Percentiles rank a stretch among this genome's conserved stretches.
Evolutionary conservation across 2,113 vertebrate genomes (phyloP).

Genomic region (Pygoscelis antarcticus): DNA sequence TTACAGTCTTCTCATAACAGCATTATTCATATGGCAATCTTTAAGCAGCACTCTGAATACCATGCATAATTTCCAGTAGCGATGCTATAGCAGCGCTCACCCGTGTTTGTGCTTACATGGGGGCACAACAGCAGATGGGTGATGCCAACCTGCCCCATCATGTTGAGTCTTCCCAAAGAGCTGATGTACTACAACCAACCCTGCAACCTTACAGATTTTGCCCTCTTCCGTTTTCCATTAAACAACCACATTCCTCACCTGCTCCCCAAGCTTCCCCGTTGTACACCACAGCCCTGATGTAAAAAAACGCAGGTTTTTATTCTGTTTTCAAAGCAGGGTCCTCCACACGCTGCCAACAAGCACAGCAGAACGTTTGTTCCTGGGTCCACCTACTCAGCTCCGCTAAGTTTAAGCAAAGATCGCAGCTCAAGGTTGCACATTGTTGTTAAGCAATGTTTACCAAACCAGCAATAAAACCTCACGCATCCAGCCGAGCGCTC

Average conservation of each 20-base stretch:
- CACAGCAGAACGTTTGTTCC: not conserved
- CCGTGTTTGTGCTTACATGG: not conserved
- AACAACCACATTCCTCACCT: not conserved
- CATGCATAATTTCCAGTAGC: constrained; percentile 34
- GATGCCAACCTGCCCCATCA: not conserved
- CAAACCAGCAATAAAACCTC: not conserved
- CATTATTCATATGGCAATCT: constrained; percentile 63
- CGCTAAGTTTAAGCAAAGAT: not conserved
- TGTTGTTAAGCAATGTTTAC: not conserved
- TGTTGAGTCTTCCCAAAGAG: not conserved
- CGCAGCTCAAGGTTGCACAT: not conserved
- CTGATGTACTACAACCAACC: not conserved
- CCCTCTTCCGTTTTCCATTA: not conserved
- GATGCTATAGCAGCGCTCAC: not conserved
- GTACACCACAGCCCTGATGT: not conserved
- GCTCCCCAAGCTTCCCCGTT: not conserved
- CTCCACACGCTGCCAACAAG: not conserved
- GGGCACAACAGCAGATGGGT: accelerated
- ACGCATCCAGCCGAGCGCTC: accelerated
- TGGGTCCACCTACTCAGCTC: not conserved
- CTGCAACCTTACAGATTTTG: not conserved
- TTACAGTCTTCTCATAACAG: constrained; percentile 66
- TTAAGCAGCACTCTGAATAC: constrained; percentile 23
- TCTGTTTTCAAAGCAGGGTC: not conserved
- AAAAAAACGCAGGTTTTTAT: not conserved